Evolutionary conservation across 2,797 vertebrate genomes (phyloP), one percentile per base, ranked within the genome.

Genomic region (Kryptolebias ocellatus): DNA sequence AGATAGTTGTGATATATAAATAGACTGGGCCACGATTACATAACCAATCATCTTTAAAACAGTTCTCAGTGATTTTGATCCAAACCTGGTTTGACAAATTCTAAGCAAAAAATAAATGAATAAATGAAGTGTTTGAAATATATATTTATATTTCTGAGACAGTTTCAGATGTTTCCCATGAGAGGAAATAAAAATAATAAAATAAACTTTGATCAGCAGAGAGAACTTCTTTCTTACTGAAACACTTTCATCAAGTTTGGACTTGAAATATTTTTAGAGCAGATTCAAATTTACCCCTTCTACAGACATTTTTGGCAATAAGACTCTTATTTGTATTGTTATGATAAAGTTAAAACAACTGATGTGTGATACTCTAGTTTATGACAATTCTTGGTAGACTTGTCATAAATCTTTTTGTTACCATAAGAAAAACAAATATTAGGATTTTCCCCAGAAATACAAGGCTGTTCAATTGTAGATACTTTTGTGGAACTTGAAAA

Each of bases 1-100:
- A 63, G 10, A 69, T 58, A 76, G 39, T 1, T 10, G 34, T 56
- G 20, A 12, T 59, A 44, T 78, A 64, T 58, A 27, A n/a, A 47
- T n/a, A 62, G 34, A 34, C 18, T 27, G 16, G 17, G 64, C 34
- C 50, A 14, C 0, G 6, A 65, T 37, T 61, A 14, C n/a, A 60
- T 54, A 54, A 65, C 15, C 14, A 49, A 50, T 71, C 11, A 55
- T 53, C 72, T 31, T 31, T 31, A 31, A 60, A 56, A 29, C 61
- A 56, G 1, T 31, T 34, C 5, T 47, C 49, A 37, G 24, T 28
- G 27, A 54, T 17, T 60, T 18, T 34, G 5, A 37, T 51, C 8
- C 7, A 37, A 39, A 39, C 37, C 37, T 39, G 37, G 2, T 0
- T 39, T 39, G 11, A 39, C 37, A 39, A 39, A 39, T 10, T 11